phyloP scores from a whole-genome alignment of 2,113 vertebrate genomes.

The Mohoua ochrocephala region DNA sequence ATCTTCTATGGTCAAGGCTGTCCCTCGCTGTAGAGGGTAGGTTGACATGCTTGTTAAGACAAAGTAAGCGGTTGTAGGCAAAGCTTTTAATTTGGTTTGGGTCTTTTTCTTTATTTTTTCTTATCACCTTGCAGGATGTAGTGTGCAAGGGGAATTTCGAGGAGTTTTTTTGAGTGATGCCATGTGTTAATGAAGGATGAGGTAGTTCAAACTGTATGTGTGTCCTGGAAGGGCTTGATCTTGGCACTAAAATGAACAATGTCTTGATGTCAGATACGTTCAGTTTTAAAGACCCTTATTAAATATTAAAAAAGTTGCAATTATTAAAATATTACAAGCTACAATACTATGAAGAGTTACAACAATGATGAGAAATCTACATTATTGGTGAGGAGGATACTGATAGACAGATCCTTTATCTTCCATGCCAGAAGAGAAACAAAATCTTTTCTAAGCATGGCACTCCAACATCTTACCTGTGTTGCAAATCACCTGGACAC shows the following conservation, averaged over 20 bases:
- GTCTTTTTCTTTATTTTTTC: accelerated
- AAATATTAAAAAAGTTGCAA: background rate
- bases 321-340: background rate
- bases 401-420: background rate
- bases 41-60: background rate
- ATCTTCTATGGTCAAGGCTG: background rate
- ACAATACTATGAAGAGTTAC: background rate
- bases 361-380: background rate
- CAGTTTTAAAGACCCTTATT: background rate
- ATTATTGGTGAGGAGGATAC: background rate
- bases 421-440: background rate
- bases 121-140: background rate
- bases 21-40: accelerated
- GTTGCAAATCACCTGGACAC: background rate
- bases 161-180: background rate
- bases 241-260: background rate
- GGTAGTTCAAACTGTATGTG: background rate
- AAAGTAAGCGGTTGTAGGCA: background rate
- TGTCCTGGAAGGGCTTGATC: background rate
- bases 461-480: background rate
- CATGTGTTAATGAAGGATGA: background rate
- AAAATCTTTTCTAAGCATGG: background rate
- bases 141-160: background rate
- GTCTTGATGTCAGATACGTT: background rate
- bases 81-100: accelerated